A percentile compares a stretch with the other conserved stretches of the same genome.
These are phyloP conservation scores for Linnaemya tessellans DNA, from an alignment of 2,888 invertebrate genomes.

Conservation along the genomic window DNA sequence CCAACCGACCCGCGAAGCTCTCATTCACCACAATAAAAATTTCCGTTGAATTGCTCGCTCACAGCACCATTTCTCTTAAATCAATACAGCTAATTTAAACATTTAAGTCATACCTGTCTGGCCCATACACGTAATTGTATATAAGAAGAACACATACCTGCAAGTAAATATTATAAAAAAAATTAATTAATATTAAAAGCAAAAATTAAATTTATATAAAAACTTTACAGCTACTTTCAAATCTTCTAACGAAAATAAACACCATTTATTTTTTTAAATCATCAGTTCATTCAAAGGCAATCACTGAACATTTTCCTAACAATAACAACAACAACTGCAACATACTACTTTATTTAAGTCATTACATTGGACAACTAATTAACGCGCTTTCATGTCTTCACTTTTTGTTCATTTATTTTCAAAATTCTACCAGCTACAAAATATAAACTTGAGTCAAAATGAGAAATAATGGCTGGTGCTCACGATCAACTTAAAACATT, in stretches of 20 bases:
- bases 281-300: neutral
- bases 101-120: slow-evolving; percentile 16
- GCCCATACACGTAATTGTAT: neutral
- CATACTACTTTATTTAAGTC: neutral
- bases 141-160: slow-evolving; percentile 20
- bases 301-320: slow-evolving; percentile 1
- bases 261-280: neutral
- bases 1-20: no score
- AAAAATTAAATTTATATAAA: neutral
- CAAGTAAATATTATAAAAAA: neutral
- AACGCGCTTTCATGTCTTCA: slow-evolving; percentile 37
- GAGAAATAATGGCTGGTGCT: slow-evolving; percentile 36
- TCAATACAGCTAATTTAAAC: no score
- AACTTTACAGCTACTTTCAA: neutral
- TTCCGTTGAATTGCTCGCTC: no score
- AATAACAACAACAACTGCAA: neutral
- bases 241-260: neutral
- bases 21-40: no score
- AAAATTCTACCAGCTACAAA: slow-evolving; percentile 8
- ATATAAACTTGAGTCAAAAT: neutral
- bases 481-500: slow-evolving; percentile 43
- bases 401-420: slow-evolving; percentile 17
- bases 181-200: neutral
- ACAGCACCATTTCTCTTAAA: no score
- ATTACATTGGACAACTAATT: slow-evolving; percentile 53